Evolutionary conservation across 2,888 invertebrate genomes (phyloP).

Genomic region (Stratiomys singularior): DNA sequence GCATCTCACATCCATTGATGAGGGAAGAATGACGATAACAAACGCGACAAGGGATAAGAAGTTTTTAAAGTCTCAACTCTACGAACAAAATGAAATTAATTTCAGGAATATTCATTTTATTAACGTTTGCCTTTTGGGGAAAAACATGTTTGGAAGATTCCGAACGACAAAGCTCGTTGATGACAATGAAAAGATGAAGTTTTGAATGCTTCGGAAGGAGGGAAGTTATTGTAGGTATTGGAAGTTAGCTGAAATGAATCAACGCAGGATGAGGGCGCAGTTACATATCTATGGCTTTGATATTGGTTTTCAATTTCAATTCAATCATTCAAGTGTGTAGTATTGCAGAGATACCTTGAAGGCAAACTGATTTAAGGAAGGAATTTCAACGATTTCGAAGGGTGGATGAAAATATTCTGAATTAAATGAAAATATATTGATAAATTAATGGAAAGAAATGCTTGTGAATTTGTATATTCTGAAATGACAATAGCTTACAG

Average conservation of each 20-base stretch:
- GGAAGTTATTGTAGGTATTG: neutral
- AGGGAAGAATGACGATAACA: neutral
- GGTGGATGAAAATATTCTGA: neutral
- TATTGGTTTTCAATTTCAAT: constrained; percentile 52
- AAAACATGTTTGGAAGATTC: neutral
- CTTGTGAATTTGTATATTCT: no score
- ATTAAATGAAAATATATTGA: no score
- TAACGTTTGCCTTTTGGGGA: constrained; percentile 49
- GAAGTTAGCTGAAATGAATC: neutral
- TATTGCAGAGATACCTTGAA: constrained; percentile 27
- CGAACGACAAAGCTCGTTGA: constrained; percentile 15
- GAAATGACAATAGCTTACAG: no score
- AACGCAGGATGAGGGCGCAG: neutral
- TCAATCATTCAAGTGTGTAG: constrained; percentile 47
- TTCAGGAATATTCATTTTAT: constrained; percentile 51
- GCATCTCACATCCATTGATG: neutral
- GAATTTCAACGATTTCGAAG: neutral
- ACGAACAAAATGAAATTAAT: constrained; percentile 49
- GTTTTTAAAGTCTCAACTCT: constrained; percentile 17
- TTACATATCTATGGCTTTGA: constrained; percentile 50
- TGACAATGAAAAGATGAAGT: neutral
- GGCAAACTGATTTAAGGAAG: neutral
- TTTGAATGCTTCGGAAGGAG: neutral
- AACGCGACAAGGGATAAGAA: constrained; percentile 21
- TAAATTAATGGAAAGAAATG: no score